Evolutionary conservation across 2,113 vertebrate species (phyloP), one percentile per base, ranked within the genome.

Genomic region (Labeo rohita): DNA sequence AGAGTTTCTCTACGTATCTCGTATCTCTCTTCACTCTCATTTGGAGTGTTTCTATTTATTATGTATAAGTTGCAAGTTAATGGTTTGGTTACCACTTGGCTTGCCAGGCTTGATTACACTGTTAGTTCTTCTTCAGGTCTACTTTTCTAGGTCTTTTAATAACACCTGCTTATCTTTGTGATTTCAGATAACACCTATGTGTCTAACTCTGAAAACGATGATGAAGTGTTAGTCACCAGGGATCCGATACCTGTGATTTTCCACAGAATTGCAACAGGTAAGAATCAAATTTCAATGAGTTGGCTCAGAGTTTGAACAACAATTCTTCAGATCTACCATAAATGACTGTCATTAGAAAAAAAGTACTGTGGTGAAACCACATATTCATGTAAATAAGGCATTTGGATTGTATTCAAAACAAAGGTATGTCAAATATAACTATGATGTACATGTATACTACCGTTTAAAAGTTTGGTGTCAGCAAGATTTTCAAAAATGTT

Each of bases 201-300:
- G 86, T 97, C 96, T 90, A 97, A 96, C 93, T 97, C 97, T 90
- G 96, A 96, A 90, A 97, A 97, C 0, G 94, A 96, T 85, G 97
- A 97, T 93, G 97, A 97, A 88, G 97, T 97, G 21, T 92, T 97
- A 94, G 96, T 97, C 89, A 97, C 96, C 79, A 96, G 96, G 92
- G 96, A 97, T 85, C 96, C 96, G 83, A 97, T 97, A 89, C 97
- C 97, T 85, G 93, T 97, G 73, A 97, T 97, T 93, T 97, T 97
- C 90, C 95, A 97, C 87, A 95, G 95, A 92, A 96, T 97, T 45
- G 92, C 96, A 91, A 95, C 96, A 95, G 97, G 97, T 97, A 96
- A 95, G 78, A 66, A 5, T 45, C 9, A 1, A 21, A 47, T 47
- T 73, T 73, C 18, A 45, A 47, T 13, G 1, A 23, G 43, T 7